phyloP scores from a whole-genome alignment of 2,888 invertebrate genomes.

The Harpalus rufipes region DNA sequence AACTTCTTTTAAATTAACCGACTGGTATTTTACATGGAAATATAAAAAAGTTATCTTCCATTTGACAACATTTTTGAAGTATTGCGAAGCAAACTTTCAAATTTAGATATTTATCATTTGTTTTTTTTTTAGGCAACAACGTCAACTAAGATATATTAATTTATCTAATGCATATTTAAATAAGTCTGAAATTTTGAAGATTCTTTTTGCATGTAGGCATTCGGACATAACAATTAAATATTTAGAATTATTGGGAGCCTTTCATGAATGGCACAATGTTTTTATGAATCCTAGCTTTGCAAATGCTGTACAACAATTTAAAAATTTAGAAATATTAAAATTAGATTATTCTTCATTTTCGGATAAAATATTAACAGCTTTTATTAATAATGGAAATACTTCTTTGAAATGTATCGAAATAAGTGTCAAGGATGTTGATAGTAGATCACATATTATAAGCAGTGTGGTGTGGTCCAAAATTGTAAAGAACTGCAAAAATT shows the following conservation, averaged over 20 bases:
- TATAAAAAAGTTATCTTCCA: conserved; percentile 75
- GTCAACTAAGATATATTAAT: conserved; percentile 75
- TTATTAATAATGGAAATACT: conserved; percentile 75
- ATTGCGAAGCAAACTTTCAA: conserved; percentile 56
- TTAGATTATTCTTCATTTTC: conserved; percentile 78
- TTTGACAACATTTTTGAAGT: conserved; percentile 74
- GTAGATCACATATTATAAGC: conserved; percentile 75
- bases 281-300: conserved; percentile 71
- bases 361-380: conserved; percentile 75
- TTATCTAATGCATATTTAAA: conserved; percentile 77
- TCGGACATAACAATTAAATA: conserved; percentile 74
- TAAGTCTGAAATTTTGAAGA: conserved; percentile 76
- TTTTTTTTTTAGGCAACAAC: conserved; percentile 74
- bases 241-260: conserved; percentile 77
- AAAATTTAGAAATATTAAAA: conserved; percentile 75
- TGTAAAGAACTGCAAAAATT: conserved; percentile 74
- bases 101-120: conserved; percentile 12
- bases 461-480: conserved; percentile 76
- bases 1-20: conserved; percentile 75
- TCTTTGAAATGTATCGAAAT: conserved; percentile 75
- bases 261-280: conserved; percentile 75
- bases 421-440: conserved; percentile 76
- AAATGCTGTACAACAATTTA: conserved; percentile 74
- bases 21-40: conserved; percentile 77
- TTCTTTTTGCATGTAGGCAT: conserved; percentile 75